These are phyloP conservation scores for Prenolepis imparis DNA, from an alignment of 2,888 invertebrate genomes.

Conservation along the genomic window DNA sequence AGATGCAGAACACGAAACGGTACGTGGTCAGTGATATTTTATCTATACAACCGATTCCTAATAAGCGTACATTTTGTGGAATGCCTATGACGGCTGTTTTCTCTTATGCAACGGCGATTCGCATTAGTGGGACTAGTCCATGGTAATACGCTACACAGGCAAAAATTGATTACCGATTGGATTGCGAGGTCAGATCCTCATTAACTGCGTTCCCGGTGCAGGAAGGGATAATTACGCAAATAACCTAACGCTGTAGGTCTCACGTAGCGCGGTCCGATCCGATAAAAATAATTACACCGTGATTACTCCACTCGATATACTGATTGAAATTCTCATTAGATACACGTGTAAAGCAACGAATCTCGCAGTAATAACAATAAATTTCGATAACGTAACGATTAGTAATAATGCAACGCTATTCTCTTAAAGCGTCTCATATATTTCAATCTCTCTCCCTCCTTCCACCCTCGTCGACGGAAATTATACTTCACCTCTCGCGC, in stretches of 20 bases:
- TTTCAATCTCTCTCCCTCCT: slow-evolving; percentile 1
- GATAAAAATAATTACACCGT: slow-evolving; percentile 50
- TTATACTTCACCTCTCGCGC: slow-evolving; percentile 25
- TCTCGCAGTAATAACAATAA: slow-evolving; percentile 37
- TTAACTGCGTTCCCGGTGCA: slow-evolving; percentile 33
- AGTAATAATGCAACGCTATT: slow-evolving; percentile 15
- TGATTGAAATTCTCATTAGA: slow-evolving; percentile 40
- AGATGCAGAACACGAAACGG: neutral
- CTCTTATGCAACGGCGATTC: slow-evolving; percentile 32
- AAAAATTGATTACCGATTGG: slow-evolving; percentile 52
- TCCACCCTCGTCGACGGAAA: slow-evolving; percentile 5
- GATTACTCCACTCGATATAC: slow-evolving; percentile 34
- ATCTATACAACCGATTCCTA: neutral
- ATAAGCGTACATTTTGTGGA: slow-evolving; percentile 20
- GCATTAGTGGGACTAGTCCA: slow-evolving; percentile 38
- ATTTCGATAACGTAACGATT: slow-evolving; percentile 13
- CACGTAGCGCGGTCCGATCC: slow-evolving; percentile 12
- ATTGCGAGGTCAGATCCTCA: slow-evolving; percentile 54
- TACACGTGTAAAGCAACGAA: neutral
- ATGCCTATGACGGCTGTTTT: slow-evolving; percentile 49
- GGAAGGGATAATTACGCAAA: slow-evolving; percentile 50
- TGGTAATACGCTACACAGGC: slow-evolving; percentile 32
- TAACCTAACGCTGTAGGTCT: slow-evolving; percentile 31
- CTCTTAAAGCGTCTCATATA: slow-evolving; percentile 14
- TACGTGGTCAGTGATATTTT: slow-evolving; percentile 2